Percentiles rank a stretch among this genome's conserved stretches.
Conservation (phyloP, 2,888 invertebrate species). For the Coenonympha glycerion region DNA sequence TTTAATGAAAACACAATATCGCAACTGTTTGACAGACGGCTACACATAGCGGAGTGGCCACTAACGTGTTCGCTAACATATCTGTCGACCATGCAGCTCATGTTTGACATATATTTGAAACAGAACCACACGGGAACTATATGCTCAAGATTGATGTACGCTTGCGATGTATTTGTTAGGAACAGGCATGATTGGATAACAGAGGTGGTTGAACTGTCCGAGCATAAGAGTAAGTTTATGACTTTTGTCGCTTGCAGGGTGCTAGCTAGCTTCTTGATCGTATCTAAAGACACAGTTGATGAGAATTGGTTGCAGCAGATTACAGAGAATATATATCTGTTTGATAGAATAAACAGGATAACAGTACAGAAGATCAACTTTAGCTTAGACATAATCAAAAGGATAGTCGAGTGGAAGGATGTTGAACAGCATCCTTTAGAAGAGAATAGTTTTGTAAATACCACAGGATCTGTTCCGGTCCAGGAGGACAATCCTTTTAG, state of each 20-base stretch:
- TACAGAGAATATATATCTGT: slow-evolving; percentile 81
- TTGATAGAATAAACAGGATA: slow-evolving; percentile 79
- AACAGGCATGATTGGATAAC: slow-evolving; percentile 90
- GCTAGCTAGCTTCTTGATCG: slow-evolving; percentile 87
- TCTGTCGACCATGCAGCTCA: slow-evolving; percentile 86
- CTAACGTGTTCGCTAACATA: slow-evolving; percentile 80
- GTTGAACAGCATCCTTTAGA: slow-evolving; percentile 86
- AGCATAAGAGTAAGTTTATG: slow-evolving; percentile 86
- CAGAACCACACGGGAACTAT: slow-evolving; percentile 88
- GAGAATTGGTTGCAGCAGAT: slow-evolving; percentile 87
- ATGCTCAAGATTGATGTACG: slow-evolving; percentile 86
- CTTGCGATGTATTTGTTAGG: slow-evolving; percentile 85
- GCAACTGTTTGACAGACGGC: slow-evolving; percentile 81
- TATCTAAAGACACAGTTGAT: slow-evolving; percentile 87
- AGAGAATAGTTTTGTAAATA: slow-evolving; percentile 74
- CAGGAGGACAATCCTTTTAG: slow-evolving; percentile 67
- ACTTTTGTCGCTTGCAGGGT: slow-evolving; percentile 87
- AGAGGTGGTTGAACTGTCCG: slow-evolving; percentile 86
- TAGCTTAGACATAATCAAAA: slow-evolving; percentile 88
- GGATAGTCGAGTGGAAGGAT: slow-evolving; percentile 93
- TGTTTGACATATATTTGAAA: slow-evolving; percentile 89
- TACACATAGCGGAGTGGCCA: slow-evolving; percentile 70
- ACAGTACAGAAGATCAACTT: slow-evolving; percentile 87
- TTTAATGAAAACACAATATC: slow-evolving; percentile 82
- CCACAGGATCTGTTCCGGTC: slow-evolving; percentile 52